phyloP scores from a whole-genome alignment of 2,797 vertebrate genomes.

The Silurus lanzhouensis region DNA sequence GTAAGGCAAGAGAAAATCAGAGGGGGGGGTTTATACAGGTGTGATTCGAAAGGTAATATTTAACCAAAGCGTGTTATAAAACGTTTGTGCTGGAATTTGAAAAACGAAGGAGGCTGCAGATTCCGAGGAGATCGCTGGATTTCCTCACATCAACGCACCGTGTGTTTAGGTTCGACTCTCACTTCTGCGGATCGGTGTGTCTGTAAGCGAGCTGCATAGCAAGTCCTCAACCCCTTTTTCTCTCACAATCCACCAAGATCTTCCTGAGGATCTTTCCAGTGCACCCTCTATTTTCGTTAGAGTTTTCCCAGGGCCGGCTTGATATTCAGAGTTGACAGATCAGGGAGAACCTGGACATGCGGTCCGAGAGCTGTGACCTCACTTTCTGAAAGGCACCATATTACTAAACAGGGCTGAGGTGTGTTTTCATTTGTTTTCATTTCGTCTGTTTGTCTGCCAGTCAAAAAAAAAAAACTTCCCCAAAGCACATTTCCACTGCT shows the following conservation, averaged over 20 bases:
- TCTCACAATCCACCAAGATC: background rate
- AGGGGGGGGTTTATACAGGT: background rate
- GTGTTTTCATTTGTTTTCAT: constrained; percentile 3
- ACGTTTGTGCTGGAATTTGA: background rate
- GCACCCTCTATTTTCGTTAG: background rate
- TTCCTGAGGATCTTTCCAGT: background rate
- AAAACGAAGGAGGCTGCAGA: background rate
- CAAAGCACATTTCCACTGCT: constrained; percentile 53
- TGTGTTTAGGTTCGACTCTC: constrained; percentile 19
- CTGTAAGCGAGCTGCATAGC: background rate
- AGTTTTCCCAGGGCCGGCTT: background rate
- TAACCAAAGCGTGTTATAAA: constrained; percentile 13
- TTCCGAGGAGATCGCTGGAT: background rate
- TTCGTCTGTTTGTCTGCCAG: too few relatives aligned
- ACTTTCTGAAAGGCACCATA: constrained; percentile 75
- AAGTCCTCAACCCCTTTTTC: background rate
- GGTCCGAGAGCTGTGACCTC: constrained; percentile 65
- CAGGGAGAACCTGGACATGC: constrained; percentile 11
- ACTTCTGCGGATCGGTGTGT: constrained; percentile 2
- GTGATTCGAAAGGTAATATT: constrained; percentile 12
- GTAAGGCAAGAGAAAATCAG: constrained; percentile 53
- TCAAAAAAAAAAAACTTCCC: background rate
- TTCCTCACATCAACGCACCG: constrained; percentile 7
- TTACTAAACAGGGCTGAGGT: constrained; percentile 62
- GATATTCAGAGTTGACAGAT: background rate